phyloP scores from a whole-genome alignment of 1,140 invertebrate genomes.

The Lepidurus couesii region DNA sequence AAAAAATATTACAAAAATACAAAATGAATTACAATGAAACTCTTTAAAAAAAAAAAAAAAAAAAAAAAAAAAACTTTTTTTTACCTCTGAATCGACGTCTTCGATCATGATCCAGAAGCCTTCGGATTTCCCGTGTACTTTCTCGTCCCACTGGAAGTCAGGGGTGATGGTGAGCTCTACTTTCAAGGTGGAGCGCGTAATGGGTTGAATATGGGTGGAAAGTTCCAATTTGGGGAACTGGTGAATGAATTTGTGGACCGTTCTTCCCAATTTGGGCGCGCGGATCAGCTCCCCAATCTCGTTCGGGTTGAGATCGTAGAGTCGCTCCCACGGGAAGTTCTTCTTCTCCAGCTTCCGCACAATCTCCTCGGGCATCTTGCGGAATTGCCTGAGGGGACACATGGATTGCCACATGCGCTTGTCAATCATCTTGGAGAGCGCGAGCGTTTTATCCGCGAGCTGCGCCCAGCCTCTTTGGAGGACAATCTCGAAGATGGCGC shows the following conservation, averaged over 20 bases:
- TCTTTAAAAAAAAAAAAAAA: conserved; percentile 36
- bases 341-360: conserved; percentile 99
- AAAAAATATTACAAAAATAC: not conserved
- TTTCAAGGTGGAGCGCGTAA: conserved; percentile 86
- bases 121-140: conserved; percentile 90
- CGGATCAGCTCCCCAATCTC: conserved; percentile 96
- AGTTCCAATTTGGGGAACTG: conserved; percentile 94
- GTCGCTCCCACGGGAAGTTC: conserved; percentile 84
- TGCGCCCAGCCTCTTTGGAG: conserved; percentile 91
- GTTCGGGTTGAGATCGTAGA: conserved; percentile 93
- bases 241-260: conserved; percentile 95
- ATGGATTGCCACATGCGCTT: conserved; percentile 99
- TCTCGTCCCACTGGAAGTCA: conserved; percentile 99
- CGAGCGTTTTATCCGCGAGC: conserved; percentile 88
- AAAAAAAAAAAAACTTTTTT: too few species aligned
- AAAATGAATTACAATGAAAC: not conserved
- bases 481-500: conserved; percentile 96
- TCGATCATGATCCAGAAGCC: conserved; percentile 99
- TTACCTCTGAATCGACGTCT: conserved; percentile 86
- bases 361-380: conserved; percentile 96
- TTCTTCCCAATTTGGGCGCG: conserved; percentile 93
- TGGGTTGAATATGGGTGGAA: conserved; percentile 94
- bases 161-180: conserved; percentile 98
- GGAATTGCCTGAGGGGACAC: conserved; percentile 95
- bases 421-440: conserved; percentile 98